Percentiles rank a stretch among this genome's conserved stretches.
These are phyloP conservation scores for Minunthozetes semirufus DNA, from an alignment of 2,888 invertebrate genomes.

Conservation along the genomic window DNA sequence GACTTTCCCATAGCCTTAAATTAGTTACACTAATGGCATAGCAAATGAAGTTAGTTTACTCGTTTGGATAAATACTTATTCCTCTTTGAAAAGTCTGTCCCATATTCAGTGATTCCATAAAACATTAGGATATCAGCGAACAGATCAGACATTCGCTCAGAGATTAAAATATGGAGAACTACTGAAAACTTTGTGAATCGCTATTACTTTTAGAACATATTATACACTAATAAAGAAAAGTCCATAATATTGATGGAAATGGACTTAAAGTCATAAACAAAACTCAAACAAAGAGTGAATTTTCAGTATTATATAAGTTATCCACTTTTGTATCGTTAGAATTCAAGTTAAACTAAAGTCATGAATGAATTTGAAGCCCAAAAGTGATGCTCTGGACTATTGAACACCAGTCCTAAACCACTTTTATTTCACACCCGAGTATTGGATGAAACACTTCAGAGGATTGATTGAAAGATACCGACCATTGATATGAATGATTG, in stretches of 20 bases:
- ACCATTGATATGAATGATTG: slow-evolving; percentile 1
- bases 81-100: not conserved
- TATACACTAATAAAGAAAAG: not conserved
- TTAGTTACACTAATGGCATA: slow-evolving; percentile 29
- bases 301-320: not conserved
- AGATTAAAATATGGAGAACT: not conserved
- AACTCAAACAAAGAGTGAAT: not conserved
- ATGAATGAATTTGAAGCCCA: not conserved
- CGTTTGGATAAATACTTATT: not conserved
- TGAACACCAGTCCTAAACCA: not conserved
- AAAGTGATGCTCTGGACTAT: not conserved
- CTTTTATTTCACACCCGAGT: slow-evolving; percentile 26
- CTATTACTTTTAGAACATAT: not conserved
- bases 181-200: not conserved
- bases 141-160: slow-evolving; percentile 5
- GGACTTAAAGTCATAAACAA: slow-evolving; percentile 8
- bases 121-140: not conserved
- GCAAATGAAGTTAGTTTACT: slow-evolving; percentile 6
- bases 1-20: slow-evolving; percentile 23
- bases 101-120: not conserved
- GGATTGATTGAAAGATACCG: slow-evolving; percentile 7
- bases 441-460: slow-evolving; percentile 7
- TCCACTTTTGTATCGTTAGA: not conserved
- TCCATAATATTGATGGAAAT: not conserved
- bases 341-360: not conserved